Evolutionary conservation across 1,140 invertebrate species (phyloP).

Genomic region (Drosophila lacertosa): DNA sequence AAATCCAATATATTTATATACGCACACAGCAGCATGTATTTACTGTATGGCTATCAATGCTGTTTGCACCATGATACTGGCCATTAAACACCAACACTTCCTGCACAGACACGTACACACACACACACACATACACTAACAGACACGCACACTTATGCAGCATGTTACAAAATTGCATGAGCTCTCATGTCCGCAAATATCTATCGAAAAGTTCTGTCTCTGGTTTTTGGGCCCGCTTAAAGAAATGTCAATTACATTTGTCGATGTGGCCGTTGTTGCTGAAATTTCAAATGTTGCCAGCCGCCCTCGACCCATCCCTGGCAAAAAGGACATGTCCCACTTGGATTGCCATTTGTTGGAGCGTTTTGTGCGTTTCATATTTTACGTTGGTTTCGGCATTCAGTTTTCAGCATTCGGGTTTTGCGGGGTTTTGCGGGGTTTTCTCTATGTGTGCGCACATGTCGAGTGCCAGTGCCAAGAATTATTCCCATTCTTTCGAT

Average conservation of each 20-base stretch:
- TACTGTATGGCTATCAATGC: slow-evolving; percentile 27
- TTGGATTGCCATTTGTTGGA: slow-evolving; percentile 16
- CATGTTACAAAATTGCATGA: slow-evolving; percentile 43
- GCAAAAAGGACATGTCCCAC: slow-evolving; percentile 13
- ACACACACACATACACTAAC: slow-evolving; percentile 16
- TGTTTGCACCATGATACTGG: slow-evolving; percentile 40
- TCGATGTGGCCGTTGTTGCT: slow-evolving; percentile 38
- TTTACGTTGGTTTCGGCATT: background rate
- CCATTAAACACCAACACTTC: slow-evolving; percentile 44
- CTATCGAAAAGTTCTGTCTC: slow-evolving; percentile 35
- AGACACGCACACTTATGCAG: slow-evolving; percentile 18
- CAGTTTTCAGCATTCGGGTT: background rate
- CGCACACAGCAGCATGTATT: background rate
- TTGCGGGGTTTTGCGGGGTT: too few species aligned
- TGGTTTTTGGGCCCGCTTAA: slow-evolving; percentile 22
- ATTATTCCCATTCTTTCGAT: slow-evolving; percentile 8
- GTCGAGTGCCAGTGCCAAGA: background rate
- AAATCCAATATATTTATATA: slow-evolving; percentile 14
- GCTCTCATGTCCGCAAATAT: slow-evolving; percentile 27
- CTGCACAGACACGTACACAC: slow-evolving; percentile 14
- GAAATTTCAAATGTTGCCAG: slow-evolving; percentile 40
- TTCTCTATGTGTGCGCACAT: too few species aligned
- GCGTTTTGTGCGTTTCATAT: slow-evolving; percentile 6
- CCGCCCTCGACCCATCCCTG: background rate
- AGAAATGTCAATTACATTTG: slow-evolving; percentile 57